Evolutionary conservation across 2,113 vertebrate genomes (phyloP).

Genomic region (Centropus bengalensis): DNA sequence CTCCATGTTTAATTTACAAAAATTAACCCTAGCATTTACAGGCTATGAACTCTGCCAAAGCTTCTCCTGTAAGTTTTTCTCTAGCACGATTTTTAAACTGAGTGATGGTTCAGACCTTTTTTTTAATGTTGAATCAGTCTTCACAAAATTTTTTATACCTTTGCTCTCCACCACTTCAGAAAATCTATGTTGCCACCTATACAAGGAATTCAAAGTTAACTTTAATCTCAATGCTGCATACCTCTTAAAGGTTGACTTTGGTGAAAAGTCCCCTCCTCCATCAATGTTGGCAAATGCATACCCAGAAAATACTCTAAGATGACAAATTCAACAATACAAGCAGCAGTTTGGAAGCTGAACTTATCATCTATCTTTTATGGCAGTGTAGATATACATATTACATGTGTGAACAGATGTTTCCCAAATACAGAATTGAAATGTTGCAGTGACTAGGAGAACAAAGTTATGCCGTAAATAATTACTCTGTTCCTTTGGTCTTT

Average conservation of each 20-base stretch:
- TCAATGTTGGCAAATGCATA: neutral
- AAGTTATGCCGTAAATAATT: neutral
- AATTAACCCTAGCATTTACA: neutral
- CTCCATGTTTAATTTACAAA: neutral
- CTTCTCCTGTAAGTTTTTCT: neutral
- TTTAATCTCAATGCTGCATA: neutral
- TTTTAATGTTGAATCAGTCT: neutral
- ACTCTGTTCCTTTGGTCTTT: neutral
- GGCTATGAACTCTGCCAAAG: neutral
- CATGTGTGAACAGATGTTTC: slow-evolving; percentile 27
- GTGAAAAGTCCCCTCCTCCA: neutral
- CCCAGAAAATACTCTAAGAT: neutral
- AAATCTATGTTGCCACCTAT: neutral
- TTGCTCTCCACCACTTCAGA: neutral
- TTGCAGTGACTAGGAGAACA: neutral
- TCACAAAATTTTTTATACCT: neutral
- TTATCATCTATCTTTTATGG: slow-evolving; percentile 23
- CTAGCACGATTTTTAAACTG: neutral
- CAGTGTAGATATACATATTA: slow-evolving; percentile 27
- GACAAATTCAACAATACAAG: neutral
- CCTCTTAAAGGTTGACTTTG: neutral
- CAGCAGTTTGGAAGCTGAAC: neutral
- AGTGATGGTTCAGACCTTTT: neutral
- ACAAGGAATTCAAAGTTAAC: neutral
- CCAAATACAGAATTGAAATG: neutral